Evolutionary conservation across 2,113 vertebrate species (phyloP).

Genomic region (Asarcornis scutulata): DNA sequence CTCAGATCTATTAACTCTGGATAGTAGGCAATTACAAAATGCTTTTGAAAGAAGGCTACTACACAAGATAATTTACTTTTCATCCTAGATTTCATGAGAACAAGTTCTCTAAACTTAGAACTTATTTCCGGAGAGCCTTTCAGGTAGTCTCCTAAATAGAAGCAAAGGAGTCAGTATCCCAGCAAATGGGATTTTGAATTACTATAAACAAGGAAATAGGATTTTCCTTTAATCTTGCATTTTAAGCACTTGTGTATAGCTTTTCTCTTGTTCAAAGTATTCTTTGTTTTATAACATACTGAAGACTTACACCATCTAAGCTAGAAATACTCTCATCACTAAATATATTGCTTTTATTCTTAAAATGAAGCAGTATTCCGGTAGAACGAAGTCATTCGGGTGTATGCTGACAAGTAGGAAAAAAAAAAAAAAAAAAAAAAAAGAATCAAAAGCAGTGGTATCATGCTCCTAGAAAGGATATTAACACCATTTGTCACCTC

Average conservation of each 20-base stretch:
- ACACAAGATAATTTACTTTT: background rate
- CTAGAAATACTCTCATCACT: background rate
- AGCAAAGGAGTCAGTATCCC: background rate
- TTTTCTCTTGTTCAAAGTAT: background rate
- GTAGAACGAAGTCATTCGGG: background rate
- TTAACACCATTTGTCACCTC: background rate
- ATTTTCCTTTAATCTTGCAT: background rate
- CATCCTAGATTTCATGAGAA: background rate
- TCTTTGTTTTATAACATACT: background rate
- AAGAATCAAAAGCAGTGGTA: background rate
- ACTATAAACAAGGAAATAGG: background rate
- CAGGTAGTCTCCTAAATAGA: background rate
- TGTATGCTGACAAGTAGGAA: background rate
- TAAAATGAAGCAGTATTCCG: background rate
- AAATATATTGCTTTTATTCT: background rate
- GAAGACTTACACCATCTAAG: background rate
- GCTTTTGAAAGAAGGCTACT: background rate
- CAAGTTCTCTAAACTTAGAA: background rate
- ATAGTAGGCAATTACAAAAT: background rate
- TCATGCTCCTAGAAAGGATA: background rate
- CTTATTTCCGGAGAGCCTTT: background rate
- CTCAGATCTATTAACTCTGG: background rate
- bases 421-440: background rate
- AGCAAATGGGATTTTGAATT: background rate
- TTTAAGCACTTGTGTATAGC: background rate